These are phyloP conservation scores for Bovichtus diacanthus DNA, from an alignment of 2,797 vertebrate genomes.

Conservation along the genomic window DNA sequence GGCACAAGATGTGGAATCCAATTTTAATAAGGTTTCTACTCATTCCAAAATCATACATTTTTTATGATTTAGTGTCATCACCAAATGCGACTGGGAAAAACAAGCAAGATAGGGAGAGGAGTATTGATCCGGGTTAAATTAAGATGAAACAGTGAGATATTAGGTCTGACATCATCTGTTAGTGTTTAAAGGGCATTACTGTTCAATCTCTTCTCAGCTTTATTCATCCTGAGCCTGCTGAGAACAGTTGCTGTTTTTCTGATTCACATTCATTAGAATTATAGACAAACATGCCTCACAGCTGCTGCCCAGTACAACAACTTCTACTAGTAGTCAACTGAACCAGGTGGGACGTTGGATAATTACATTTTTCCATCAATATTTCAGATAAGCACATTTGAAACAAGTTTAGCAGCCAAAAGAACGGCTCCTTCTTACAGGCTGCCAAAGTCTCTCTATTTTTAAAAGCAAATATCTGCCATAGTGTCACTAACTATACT, in stretches of 20 bases:
- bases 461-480: slow-evolving; percentile 13
- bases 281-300: background rate
- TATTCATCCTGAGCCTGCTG: slow-evolving; percentile 26
- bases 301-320: slow-evolving; percentile 1
- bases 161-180: slow-evolving; percentile 40
- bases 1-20: slow-evolving; percentile 11
- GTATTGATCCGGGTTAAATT: slow-evolving; percentile 53
- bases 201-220: slow-evolving; percentile 24
- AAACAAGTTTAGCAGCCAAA: background rate
- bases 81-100: slow-evolving; percentile 15
- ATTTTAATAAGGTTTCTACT: slow-evolving; percentile 5
- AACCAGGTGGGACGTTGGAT: background rate
- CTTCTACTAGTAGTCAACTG: background rate
- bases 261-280: slow-evolving; percentile 16
- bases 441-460: slow-evolving; percentile 2
- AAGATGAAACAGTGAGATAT: slow-evolving; percentile 43
- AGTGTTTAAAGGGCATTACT: slow-evolving; percentile 33
- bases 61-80: slow-evolving; percentile 15
- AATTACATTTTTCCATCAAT: background rate
- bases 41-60: slow-evolving; percentile 15
- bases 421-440: background rate
- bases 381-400: slow-evolving; percentile 1
- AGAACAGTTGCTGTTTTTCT: slow-evolving; percentile 15
- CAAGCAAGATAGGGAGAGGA: background rate
- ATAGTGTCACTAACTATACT: background rate